phyloP scores from a whole-genome alignment of 2,888 invertebrate genomes.

The Andrena camellia region DNA sequence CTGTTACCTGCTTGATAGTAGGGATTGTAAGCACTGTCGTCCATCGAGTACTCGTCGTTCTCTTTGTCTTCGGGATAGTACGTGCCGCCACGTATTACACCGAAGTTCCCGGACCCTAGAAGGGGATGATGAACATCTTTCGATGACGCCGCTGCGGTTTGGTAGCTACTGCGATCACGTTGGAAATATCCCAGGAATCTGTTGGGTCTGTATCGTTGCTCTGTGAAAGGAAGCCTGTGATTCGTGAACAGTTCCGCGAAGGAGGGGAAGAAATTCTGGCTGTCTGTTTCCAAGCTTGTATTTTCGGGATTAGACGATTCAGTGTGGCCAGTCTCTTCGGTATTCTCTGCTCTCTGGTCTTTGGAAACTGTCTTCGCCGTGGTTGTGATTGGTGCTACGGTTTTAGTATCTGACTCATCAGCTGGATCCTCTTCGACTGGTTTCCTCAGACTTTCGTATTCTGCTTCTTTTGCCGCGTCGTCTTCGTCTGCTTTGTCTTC shows the following conservation, averaged over 20 bases:
- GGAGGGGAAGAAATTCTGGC: constrained; percentile 92
- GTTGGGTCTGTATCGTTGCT: constrained; percentile 82
- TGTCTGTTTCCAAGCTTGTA: constrained; percentile 87
- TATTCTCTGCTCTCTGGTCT: constrained; percentile 66
- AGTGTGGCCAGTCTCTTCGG: constrained; percentile 19
- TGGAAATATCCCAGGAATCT: constrained; percentile 83
- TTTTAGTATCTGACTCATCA: not conserved
- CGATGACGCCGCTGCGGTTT: constrained; percentile 72
- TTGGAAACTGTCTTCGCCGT: not conserved
- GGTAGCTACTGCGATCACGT: constrained; percentile 79
- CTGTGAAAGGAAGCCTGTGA: constrained; percentile 89
- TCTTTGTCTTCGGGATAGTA: constrained; percentile 90
- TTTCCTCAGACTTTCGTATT: not conserved
- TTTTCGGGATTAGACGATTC: constrained; percentile 26
- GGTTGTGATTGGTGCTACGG: constrained; percentile 13
- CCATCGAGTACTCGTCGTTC: constrained; percentile 88
- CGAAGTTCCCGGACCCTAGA: constrained; percentile 89
- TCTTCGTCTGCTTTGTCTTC: constrained; percentile 1
- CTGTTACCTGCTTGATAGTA: constrained; percentile 89
- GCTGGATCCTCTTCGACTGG: constrained; percentile 24
- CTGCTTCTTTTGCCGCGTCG: not conserved
- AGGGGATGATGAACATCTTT: constrained; percentile 88
- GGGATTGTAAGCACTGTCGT: constrained; percentile 87
- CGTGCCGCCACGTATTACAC: constrained; percentile 94
- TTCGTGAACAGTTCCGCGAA: constrained; percentile 90